Evolutionary conservation across 2,797 vertebrate species (phyloP), one percentile per base, ranked within the genome.

Genomic region (Lagodon rhomboides): DNA sequence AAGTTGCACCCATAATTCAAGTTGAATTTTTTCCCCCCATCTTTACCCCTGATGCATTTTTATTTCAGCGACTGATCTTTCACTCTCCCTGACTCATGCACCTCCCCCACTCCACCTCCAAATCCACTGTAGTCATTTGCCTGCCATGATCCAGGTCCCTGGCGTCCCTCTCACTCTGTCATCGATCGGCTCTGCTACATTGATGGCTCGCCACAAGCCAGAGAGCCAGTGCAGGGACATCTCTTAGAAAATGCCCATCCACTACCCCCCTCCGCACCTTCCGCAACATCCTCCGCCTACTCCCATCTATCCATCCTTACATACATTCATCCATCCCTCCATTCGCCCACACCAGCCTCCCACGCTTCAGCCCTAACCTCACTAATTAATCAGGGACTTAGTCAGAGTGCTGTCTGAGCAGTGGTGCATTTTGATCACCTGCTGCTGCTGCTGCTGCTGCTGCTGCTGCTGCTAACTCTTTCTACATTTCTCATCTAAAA

Each of bases 331-430:
- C 69, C 73, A 49, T 80, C 60, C 59, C 43, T 65, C 44, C 27
- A 9, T 77, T 80, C 81, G 44, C 88, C 87, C 86, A 82, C 82
- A 25, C 61, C 71, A 65, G 73, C 82, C 82, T 86, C 89, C 87
- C 82, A 87, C 86, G 38, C 82, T 61, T 51, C 70, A 79, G 75
- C 70, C 78, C 72, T 68, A 51, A 71, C 80, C 86, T 80, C 58
- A 20, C 73, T 91, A 89, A 92, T 92, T 92, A 91, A 91, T 89
- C 85, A 76, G 77, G 59, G 82, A 77, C 76, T 86, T 78, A 69
- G 66, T 74, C 73, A 54, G 85, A 85, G 77, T 64, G 67, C 79
- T 67, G 77, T 80, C 80, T 79, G 80, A 80, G 83, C 80, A 73
- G 75, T 7, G 16, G 67, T 68, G 82, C 89, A 71, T 87, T 88